Base-by-base conservation (phyloP, 1,140 invertebrate species). In the Trichogramma pretiosum region DNA sequence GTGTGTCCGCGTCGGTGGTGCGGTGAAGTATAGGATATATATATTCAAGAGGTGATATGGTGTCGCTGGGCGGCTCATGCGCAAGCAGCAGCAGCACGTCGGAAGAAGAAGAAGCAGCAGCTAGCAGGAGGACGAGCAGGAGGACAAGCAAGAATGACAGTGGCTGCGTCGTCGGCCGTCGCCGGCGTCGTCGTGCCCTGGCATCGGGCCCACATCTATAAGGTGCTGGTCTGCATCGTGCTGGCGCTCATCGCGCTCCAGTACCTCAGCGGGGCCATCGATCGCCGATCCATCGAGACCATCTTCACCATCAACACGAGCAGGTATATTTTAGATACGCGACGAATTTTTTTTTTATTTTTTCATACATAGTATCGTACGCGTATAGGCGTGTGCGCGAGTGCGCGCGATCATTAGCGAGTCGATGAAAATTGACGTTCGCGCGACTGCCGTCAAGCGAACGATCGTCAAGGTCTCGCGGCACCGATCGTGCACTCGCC, bases 151-250 rank as follows among this genome's bases (percentile, higher is more conserved):
- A n/a, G n/a, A n/a, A 28, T 28, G 24, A 28, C 24, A 23, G 30
- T 46, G 37, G 38, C 44, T 41, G 49, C 49, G 28, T 45, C 46
- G 48, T 45, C 48, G 38, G 49, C 45, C 41, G 36, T 42, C 26
- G 37, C 67, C 57, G 62, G 67, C 63, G 64, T 63, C 54, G 63
- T 64, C 62, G 59, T 62, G 60, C 60, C 64, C 62, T 70, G 67
- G 66, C 64, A 70, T 63, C 67, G 68, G 60, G 66, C 64, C 67
- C 63, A 69, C 58, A 56, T 70, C 50, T 70, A 70, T 65, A 71
- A 72, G 59, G 54, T 60, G 48, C 63, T 72, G 50, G 61, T 59
- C 41, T 66, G 67, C 50, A 48, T 70, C 49, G 65, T 71, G 32
- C 62, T 70, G 19, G 62, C 62, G 11, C 61, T 74, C 7, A 66